Evolutionary conservation across 2,888 invertebrate genomes (phyloP), one percentile per base, ranked within the genome.

Genomic region (Spilarctia lutea): DNA sequence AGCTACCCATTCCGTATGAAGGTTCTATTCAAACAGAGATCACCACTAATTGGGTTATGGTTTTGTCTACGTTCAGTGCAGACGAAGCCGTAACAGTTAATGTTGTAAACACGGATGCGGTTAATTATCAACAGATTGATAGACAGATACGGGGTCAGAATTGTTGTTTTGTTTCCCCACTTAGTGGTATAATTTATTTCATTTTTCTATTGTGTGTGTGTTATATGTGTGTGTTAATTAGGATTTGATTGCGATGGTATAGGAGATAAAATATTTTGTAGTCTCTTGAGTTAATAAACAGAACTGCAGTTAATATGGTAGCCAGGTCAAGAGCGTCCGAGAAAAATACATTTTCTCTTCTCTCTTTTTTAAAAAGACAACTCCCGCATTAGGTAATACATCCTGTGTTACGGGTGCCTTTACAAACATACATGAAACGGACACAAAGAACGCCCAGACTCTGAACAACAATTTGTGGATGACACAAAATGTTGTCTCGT

Each of bases 41-140:
- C 60, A 60, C 27, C 60, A 27, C 60, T 60, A 27, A 60, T 60
- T 60, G 27, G 27, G 60, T 60, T 27, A 60, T 27, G 60, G 60
- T 60, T 27, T 60, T 60, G 60, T 27, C 27, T 27, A 75, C n/a
- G 27, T 60, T 60, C 60, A 60, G 13, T 60, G 27, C 60, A 60
- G 60, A 60, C 60, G 3, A 16, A 60, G 60, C 60, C 60, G 60
- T 27, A 13, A 60, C 27, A 56, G 3, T 4, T 56, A 56, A 27
- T 11, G 24, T 56, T 56, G 56, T 56, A 56, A 2, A 13, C 6
- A 60, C n/a, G n/a, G 16, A 27, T 60, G 13, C 4, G 27, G 60
- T 60, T 60, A 60, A 60, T 60, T 60, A 27, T 27, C 27, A 60
- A 60, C 60, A 60, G 60, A 60, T 60, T 13, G 60, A 27, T 27